Evolutionary conservation across 2,888 invertebrate species (phyloP), one percentile per base, ranked within the genome.

Genomic region (Rhamphomyia laevipes): DNA sequence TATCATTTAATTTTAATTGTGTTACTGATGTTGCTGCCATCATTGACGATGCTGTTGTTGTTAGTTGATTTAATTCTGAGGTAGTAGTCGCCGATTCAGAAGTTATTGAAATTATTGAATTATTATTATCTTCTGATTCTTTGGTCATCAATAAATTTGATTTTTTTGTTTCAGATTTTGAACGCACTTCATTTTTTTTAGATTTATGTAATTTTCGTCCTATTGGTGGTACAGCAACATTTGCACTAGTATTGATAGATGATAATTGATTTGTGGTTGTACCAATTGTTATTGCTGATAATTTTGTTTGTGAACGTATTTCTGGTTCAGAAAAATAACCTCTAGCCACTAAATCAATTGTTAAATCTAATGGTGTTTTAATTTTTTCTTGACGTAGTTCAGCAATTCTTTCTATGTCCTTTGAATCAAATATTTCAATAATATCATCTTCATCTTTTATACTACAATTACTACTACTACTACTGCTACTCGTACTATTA

Each of bases 101-200:
- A 27, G 2, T 9, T 7, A 7, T 6, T 27, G 9, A 27, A 6
- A 27, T 27, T 27, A 9, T 7, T 7, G 23, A 27, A 27, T 27
- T 27, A 27, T 27, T 27, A 6, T 6, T 27, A 7, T 27, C 23
- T 27, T 27, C 23, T 4, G 7, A 27, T 7, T 27, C 23, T 27
- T 27, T 27, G 23, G 23, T 27, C 23, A 27, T 27, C 7, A 27
- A 27, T 27, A 27, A 6, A 17, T n/a, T 37, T 65, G 74, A 62
- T 61, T 70, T 66, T 64, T 77, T 66, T 54, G 69, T 63, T 63
- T 73, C 61, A 55, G 73, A 63, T 64, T 73, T 65, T 63, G 77
- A 66, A 62, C 77, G 61, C 66, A 48, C 54, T 55, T 59, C 61
- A 27, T 48, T 35, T 48, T 53, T 49, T 48, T 53, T 55, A n/a